Conservation (phyloP, 2,797 vertebrate genomes). For the Chaetophractus vellerosus region DNA sequence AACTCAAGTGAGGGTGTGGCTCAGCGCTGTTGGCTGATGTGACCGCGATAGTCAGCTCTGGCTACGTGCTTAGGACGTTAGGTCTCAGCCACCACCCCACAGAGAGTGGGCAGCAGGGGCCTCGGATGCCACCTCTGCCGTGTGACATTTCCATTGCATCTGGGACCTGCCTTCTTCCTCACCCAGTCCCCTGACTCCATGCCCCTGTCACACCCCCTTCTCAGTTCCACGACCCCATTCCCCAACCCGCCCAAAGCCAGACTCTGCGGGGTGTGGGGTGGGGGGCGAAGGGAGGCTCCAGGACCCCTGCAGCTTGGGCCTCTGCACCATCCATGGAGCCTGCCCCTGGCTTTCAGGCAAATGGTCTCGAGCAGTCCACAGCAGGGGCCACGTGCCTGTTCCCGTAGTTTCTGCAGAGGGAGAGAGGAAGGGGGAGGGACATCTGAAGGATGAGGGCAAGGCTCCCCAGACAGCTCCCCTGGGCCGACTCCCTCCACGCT, state of each 20-base stretch:
- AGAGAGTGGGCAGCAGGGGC: accelerated
- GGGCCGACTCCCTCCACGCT: accelerated
- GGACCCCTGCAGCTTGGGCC: neutral
- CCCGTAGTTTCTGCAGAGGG: neutral
- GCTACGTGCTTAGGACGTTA: neutral
- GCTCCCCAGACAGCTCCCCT: no score
- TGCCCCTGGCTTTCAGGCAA: neutral
- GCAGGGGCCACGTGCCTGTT: neutral
- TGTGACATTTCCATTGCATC: neutral
- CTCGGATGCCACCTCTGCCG: neutral
- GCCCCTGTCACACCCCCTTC: neutral
- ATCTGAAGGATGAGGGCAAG: accelerated
- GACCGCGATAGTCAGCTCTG: neutral
- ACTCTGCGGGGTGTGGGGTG: neutral
- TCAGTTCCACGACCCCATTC: neutral
- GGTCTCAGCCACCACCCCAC: neutral
- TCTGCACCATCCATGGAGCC: accelerated
- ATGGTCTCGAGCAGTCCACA: accelerated
- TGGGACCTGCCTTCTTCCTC: neutral
- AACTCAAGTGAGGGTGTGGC: neutral
- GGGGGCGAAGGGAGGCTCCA: accelerated
- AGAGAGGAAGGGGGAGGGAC: neutral
- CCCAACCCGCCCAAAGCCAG: neutral
- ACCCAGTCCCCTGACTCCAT: neutral
- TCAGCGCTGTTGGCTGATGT: no score